Evolutionary conservation across 2,888 invertebrate species (phyloP).

Genomic region (Lapara coniferarum): DNA sequence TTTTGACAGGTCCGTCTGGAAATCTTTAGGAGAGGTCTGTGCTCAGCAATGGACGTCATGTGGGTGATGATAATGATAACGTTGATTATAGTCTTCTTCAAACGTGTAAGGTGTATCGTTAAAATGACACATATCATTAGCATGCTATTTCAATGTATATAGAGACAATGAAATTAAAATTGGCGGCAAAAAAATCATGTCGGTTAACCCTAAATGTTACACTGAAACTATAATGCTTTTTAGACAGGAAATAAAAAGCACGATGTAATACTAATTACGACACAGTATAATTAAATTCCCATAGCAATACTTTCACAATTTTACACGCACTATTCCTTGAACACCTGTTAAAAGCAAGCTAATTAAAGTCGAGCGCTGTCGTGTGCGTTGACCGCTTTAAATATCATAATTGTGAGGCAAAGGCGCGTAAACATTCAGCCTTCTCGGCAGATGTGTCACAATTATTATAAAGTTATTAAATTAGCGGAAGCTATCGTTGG

Average conservation of each 20-base stretch:
- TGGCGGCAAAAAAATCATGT: no score
- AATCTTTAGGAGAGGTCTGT: no score
- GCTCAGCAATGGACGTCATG: no score
- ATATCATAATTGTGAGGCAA: slow-evolving; percentile 16
- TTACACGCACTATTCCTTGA: slow-evolving; percentile 12
- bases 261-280: slow-evolving; percentile 12
- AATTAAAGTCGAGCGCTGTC: slow-evolving; percentile 16
- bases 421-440: slow-evolving; percentile 15
- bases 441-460: slow-evolving; percentile 17
- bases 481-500: slow-evolving; percentile 8
- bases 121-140: no score
- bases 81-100: no score
- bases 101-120: no score
- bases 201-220: no score
- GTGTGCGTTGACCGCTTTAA: slow-evolving; percentile 16
- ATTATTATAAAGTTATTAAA: slow-evolving; percentile 21
- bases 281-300: slow-evolving; percentile 7
- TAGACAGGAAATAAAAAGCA: not conserved
- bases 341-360: slow-evolving; percentile 20
- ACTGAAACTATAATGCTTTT: not conserved
- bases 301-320: slow-evolving; percentile 23
- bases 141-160: no score
- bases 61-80: no score
- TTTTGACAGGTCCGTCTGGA: no score
- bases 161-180: no score